Conservation (phyloP, 2,113 vertebrate genomes). For the Dermatemys mawii region DNA sequence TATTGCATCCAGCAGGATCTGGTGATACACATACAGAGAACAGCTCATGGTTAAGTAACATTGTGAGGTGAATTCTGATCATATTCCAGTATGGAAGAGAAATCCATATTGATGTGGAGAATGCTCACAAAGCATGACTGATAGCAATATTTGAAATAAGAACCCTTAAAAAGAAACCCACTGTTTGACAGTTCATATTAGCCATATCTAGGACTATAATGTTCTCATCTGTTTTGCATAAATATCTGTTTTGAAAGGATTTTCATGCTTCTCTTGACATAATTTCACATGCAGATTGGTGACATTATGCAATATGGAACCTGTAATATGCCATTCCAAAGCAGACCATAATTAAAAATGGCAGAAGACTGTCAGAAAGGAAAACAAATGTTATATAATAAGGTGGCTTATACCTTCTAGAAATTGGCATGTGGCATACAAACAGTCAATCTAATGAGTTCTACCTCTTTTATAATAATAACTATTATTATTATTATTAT, state of each 20-base stretch:
- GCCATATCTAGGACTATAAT: neutral
- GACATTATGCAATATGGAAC: accelerated
- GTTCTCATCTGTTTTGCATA: neutral
- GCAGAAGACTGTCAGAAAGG: neutral
- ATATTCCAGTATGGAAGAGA: neutral
- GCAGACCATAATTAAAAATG: neutral
- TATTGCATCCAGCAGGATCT: neutral
- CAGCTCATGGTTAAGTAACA: neutral
- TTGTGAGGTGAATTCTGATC: neutral
- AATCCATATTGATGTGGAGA: neutral
- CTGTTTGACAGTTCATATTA: neutral
- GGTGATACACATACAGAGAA: accelerated
- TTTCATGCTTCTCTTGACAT: accelerated
- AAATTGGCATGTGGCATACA: neutral
- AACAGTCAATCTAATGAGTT: neutral
- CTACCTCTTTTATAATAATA: accelerated
- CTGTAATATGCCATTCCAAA: neutral
- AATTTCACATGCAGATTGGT: neutral
- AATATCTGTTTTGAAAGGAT: neutral
- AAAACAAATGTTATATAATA: neutral
- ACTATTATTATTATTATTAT: too few relatives aligned
- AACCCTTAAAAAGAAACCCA: neutral
- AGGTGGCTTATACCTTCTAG: neutral
- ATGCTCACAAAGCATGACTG: neutral
- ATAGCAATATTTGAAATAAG: neutral